Conservation (phyloP, 30 jellyfish, hydroid and myxozoan genomes). For the Aurelia aurita region DNA sequence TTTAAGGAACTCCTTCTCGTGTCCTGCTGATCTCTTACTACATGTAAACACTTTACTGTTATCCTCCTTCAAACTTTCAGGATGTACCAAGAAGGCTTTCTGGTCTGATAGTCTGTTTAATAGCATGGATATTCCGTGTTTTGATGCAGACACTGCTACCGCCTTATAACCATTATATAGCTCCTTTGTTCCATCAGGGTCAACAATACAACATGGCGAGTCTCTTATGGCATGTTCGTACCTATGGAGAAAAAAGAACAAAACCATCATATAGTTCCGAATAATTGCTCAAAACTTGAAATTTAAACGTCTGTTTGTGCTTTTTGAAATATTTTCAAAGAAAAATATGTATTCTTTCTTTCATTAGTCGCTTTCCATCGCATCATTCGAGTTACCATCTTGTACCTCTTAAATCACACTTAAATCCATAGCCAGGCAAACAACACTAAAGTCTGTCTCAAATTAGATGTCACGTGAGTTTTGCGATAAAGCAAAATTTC, state of each 20-base stretch:
- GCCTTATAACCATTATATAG: conserved; percentile 51
- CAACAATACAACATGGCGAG: conserved; percentile 39
- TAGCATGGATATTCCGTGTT: conserved; percentile 79
- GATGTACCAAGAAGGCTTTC: conserved; percentile 78
- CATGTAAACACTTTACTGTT: conserved; percentile 88
- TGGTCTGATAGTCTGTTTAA: conserved; percentile 61
- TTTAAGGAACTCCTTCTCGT: conserved; percentile 29
- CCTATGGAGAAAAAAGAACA: background rate
- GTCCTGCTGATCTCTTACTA: conserved; percentile 16
- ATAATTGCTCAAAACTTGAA: too few species aligned
- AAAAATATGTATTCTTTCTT: too few species aligned
- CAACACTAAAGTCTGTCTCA: too few species aligned
- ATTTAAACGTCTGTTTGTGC: too few species aligned
- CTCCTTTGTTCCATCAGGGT: conserved; percentile 38
- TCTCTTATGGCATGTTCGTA: conserved; percentile 31
- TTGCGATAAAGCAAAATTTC: too few species aligned
- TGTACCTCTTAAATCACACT: too few species aligned
- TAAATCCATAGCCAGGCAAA: too few species aligned
- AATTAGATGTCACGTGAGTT: too few species aligned
- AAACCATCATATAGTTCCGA: background rate
- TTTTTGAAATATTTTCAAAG: too few species aligned
- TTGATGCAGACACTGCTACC: conserved; percentile 76
- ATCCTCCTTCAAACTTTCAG: conserved; percentile 64
- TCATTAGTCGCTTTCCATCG: too few species aligned
- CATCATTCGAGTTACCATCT: too few species aligned